Evolutionary conservation across 2,113 vertebrate genomes (phyloP).

Genomic region (Eublepharis macularius): DNA sequence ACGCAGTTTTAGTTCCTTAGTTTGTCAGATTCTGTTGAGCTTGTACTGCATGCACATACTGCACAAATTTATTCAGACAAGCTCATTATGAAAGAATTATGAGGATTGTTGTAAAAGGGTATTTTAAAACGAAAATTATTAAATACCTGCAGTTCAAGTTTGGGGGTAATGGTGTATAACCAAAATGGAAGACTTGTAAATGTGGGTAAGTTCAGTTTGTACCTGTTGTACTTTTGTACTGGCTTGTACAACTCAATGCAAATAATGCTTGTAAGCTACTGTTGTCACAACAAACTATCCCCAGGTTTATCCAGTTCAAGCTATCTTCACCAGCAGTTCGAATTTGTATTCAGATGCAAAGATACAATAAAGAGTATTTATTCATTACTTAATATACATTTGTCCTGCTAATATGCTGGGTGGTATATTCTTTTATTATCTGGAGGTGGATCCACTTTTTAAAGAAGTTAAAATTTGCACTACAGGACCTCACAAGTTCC

Average conservation of each 20-base stretch:
- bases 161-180: slow-evolving; percentile 17
- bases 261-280: slow-evolving; percentile 49
- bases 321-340: slow-evolving; percentile 45
- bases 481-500: slow-evolving; percentile 12
- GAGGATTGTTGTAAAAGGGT: neutral
- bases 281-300: slow-evolving; percentile 65
- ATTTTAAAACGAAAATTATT: neutral
- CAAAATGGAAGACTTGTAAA: neutral
- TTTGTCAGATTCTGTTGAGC: neutral
- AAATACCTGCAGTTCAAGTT: neutral
- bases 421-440: neutral
- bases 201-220: slow-evolving; percentile 45
- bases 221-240: slow-evolving; percentile 50
- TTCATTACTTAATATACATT: slow-evolving; percentile 44
- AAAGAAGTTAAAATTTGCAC: slow-evolving; percentile 30
- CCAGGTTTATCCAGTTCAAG: slow-evolving; percentile 30
- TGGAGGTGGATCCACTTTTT: slow-evolving; percentile 7
- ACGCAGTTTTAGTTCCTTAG: neutral
- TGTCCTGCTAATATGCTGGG: slow-evolving; percentile 43
- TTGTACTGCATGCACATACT: neutral
- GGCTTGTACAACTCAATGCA: slow-evolving; percentile 55
- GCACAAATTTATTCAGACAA: neutral
- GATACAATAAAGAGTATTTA: slow-evolving; percentile 42
- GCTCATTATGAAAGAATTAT: neutral
- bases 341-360: slow-evolving; percentile 62